These are phyloP conservation scores for Tenthredo amoena DNA, from an alignment of 2,888 invertebrate genomes.

Conservation along the genomic window DNA sequence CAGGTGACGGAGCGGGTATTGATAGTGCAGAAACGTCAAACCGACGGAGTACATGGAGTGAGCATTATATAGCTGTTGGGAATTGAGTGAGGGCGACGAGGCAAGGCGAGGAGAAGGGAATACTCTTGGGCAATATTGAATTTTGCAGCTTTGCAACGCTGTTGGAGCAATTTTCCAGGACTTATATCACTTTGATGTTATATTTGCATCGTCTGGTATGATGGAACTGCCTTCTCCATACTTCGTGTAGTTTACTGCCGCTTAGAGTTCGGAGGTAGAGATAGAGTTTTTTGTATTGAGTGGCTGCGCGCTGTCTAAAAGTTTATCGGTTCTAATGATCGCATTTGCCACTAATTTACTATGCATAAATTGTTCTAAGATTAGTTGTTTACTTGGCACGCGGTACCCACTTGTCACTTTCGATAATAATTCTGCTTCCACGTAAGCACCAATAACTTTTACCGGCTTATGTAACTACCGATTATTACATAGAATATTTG, in stretches of 20 bases:
- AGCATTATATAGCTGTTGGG: constrained; percentile 5
- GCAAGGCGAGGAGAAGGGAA: constrained; percentile 1
- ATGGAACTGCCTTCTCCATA: constrained; percentile 33
- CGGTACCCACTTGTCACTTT: constrained; percentile 27
- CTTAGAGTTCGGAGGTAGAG: not conserved
- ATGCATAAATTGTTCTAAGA: constrained; percentile 26
- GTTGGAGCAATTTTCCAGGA: constrained; percentile 69
- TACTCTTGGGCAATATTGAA: constrained; percentile 64
- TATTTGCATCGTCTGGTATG: constrained; percentile 47
- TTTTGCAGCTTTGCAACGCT: constrained; percentile 66
- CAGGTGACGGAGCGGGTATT: constrained; percentile 8
- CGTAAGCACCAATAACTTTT: not conserved
- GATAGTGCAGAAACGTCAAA: constrained; percentile 8
- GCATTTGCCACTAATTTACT: not conserved
- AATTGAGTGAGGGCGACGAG: constrained; percentile 19
- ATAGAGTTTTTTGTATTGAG: not conserved
- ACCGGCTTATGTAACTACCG: constrained; percentile 7
- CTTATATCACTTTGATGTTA: constrained; percentile 67
- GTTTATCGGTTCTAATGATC: constrained; percentile 25
- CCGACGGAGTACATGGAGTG: constrained; percentile 3
- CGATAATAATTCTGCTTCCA: not conserved
- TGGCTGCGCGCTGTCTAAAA: not conserved
- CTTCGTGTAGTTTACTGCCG: not conserved
- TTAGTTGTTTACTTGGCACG: constrained; percentile 38
- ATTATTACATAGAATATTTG: constrained; percentile 15